Evolutionary conservation across 2,113 vertebrate species (phyloP).

Genomic region (Redunca redunca): DNA sequence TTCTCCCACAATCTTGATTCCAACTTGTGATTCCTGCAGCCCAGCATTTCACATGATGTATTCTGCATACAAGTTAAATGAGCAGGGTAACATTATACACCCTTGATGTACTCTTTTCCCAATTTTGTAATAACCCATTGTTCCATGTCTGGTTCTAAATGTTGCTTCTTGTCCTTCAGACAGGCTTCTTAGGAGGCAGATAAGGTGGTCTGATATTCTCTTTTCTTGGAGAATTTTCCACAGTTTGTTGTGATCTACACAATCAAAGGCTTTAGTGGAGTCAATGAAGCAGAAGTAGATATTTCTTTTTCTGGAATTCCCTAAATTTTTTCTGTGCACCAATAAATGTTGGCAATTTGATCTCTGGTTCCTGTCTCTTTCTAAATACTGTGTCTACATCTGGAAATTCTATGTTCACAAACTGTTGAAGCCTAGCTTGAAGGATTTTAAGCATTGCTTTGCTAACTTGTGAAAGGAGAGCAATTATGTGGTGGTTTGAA

Average conservation of each 20-base stretch:
- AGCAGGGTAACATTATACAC: neutral
- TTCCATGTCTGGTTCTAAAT: neutral
- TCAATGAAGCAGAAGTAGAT: neutral
- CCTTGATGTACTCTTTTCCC: neutral
- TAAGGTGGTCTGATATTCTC: neutral
- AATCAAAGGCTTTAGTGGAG: neutral
- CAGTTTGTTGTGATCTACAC: neutral
- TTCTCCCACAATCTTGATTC: neutral
- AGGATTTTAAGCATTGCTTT: neutral
- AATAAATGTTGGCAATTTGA: neutral
- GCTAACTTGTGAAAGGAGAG: neutral
- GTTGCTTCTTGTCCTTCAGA: neutral
- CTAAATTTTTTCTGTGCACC: neutral
- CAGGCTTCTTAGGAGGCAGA: neutral
- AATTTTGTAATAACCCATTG: neutral
- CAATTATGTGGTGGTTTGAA: neutral
- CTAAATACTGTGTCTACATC: neutral
- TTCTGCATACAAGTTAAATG: neutral
- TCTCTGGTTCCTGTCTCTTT: neutral
- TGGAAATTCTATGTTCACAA: neutral
- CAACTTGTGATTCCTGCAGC: neutral
- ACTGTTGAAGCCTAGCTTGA: neutral
- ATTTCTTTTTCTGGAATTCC: neutral
- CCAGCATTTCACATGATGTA: neutral
- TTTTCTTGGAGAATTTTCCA: neutral